Percentiles rank a stretch among this genome's conserved stretches.
Conservation (phyloP, 2,888 invertebrate genomes). For the Drosophila ezoana region DNA sequence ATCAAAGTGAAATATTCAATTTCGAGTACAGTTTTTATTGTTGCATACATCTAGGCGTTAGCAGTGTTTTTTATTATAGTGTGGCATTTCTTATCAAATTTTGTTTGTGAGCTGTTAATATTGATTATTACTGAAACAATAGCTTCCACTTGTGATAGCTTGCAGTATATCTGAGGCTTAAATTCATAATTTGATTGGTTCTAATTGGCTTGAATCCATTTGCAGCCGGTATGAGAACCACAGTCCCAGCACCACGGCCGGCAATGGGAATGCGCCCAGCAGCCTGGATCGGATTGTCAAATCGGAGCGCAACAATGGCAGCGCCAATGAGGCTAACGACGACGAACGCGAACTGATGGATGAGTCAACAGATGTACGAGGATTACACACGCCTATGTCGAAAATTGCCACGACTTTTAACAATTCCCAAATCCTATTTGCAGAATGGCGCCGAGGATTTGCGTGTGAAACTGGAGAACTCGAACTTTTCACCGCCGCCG, state of each 20-base stretch:
- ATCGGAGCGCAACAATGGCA: slow-evolving; percentile 85
- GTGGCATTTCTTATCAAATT: too few relatives aligned
- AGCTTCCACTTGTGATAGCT: too few relatives aligned
- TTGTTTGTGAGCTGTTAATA: too few relatives aligned
- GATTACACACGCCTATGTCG: too few relatives aligned
- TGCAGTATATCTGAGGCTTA: too few relatives aligned
- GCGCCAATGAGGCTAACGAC: slow-evolving; percentile 84
- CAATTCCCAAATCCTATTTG: not conserved
- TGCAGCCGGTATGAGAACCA: slow-evolving; percentile 85
- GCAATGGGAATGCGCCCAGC: slow-evolving; percentile 74
- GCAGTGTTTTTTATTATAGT: too few relatives aligned
- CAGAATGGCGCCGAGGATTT: slow-evolving; percentile 88
- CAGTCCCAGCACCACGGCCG: slow-evolving; percentile 85
- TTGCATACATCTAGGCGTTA: too few relatives aligned
- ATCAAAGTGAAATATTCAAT: too few relatives aligned
- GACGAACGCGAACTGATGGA: slow-evolving; percentile 84
- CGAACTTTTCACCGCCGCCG: slow-evolving; percentile 87
- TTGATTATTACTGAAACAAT: too few relatives aligned
- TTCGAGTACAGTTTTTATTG: too few relatives aligned
- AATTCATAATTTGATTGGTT: too few relatives aligned
- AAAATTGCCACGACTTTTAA: too few relatives aligned
- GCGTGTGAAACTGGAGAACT: slow-evolving; percentile 88
- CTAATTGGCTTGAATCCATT: not conserved
- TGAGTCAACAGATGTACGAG: slow-evolving; percentile 83
- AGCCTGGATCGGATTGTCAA: slow-evolving; percentile 82